Base-by-base conservation (phyloP, 1,140 invertebrate genomes). In the Rhynchophorus ferrugineus region DNA sequence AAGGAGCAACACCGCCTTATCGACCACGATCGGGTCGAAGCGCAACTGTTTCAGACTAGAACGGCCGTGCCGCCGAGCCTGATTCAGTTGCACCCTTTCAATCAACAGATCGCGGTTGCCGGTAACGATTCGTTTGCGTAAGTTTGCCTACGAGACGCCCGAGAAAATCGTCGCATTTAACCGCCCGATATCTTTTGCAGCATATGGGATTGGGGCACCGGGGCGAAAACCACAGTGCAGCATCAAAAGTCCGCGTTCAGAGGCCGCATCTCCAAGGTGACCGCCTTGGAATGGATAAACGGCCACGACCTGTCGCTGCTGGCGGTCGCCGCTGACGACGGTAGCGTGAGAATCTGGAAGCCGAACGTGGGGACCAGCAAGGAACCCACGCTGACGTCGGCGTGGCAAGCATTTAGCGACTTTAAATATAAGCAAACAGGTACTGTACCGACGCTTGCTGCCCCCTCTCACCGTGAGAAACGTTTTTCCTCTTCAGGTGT, bases 251-350 rank as follows among this genome's bases (percentile, higher is more conserved):
- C 70, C 29, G 19, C 62, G 3, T 42, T 44, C 21, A 71, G 61
- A 62, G 57, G 73, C 20, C 36, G 46, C 13, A 65, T 19, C 61
- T 69, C 81, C 18, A 80, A 82, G 41, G 83, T 96, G 33, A 87
- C 89, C 6, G 76, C 85, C 24, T 72, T 95, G 22, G 84, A 93
- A 60, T 91, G 91, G 69, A 70, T 95, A n/a, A 95, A 97, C 74
- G 77, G 84, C 44, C 91, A 95, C 65, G 87, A 92, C 66, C 75
- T 82, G 47, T 75, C 83, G 19, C 69, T 91, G 51, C 69, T 91
- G 17, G 75, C 89, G 70, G 76, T 81, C 29, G 84, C 82, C 44
- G 76, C 79, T 57, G 87, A 91, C 68, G 85, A 90, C 69, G 89
- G 89, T 21, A 78, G 83, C 39, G 75, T 93, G 13, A 75, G 83